These are phyloP conservation scores for Megatriorchis doriae DNA, from an alignment of 2,113 vertebrate genomes.

Conservation along the genomic window DNA sequence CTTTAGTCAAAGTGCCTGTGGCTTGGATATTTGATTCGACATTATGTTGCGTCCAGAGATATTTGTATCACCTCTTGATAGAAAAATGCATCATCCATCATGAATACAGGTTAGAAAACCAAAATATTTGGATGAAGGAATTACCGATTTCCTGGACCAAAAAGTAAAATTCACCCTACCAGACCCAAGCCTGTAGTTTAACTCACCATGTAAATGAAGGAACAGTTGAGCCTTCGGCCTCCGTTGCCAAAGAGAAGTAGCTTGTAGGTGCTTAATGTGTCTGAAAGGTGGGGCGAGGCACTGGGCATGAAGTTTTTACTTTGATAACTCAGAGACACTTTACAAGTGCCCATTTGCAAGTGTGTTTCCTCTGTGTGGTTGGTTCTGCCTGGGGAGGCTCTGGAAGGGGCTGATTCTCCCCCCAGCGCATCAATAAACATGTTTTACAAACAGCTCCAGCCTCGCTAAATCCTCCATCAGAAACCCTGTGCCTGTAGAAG, in stretches of 20 bases:
- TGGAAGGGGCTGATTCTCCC: neutral
- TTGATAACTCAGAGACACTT: neutral
- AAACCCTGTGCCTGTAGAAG: neutral
- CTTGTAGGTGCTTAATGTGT: neutral
- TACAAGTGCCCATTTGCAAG: too few species aligned
- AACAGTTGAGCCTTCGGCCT: neutral
- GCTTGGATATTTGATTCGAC: neutral
- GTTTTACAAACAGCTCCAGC: neutral
- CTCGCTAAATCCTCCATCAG: neutral
- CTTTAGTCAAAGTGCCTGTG: accelerated
- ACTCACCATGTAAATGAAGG: accelerated
- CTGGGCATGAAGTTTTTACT: neutral
- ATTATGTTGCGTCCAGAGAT: neutral
- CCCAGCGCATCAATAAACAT: accelerated
- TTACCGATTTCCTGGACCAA: neutral
- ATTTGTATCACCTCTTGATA: neutral
- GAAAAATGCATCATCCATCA: neutral
- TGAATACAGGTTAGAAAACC: neutral
- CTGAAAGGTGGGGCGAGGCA: neutral
- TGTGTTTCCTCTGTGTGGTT: too few species aligned
- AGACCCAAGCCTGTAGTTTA: neutral
- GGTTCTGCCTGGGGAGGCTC: neutral
- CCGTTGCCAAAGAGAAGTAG: accelerated
- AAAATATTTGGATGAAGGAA: neutral
- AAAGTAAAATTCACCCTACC: neutral